Conservation (phyloP, 2,797 vertebrate genomes). For the Falco berigora region DNA sequence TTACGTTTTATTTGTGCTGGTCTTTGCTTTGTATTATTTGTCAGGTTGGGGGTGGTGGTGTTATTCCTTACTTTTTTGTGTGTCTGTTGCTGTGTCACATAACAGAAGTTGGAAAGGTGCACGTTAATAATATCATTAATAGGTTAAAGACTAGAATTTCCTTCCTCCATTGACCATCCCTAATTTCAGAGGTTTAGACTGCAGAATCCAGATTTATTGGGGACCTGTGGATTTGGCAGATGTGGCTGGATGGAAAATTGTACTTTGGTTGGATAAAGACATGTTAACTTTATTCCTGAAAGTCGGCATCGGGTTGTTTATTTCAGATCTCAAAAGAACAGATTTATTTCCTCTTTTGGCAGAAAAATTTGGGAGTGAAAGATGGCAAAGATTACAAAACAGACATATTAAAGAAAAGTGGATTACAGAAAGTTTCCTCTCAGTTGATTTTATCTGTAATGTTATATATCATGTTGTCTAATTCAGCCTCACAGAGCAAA, state of each 20-base stretch:
- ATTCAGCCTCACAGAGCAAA: neutral
- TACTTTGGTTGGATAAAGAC: neutral
- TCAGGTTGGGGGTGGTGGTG: no score
- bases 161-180: neutral
- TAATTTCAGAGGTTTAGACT: neutral
- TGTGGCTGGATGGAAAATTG: neutral
- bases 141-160: neutral
- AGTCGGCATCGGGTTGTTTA: neutral
- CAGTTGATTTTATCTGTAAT: neutral
- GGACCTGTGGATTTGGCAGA: neutral
- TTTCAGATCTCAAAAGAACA: neutral
- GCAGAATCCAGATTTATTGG: neutral
- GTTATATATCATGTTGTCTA: neutral
- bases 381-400: neutral
- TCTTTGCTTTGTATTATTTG: neutral
- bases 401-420: neutral
- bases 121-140: neutral
- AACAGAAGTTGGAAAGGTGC: neutral
- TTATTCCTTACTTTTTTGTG: neutral
- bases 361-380: neutral
- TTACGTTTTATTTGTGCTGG: neutral
- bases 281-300: constrained; percentile 7
- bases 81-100: neutral
- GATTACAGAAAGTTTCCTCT: neutral
- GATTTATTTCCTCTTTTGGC: constrained; percentile 32